A percentile compares a stretch with the other conserved stretches of the same genome.
These are phyloP conservation scores for Camptogramma bilineatum DNA, from an alignment of 2,888 invertebrate species.

Conservation along the genomic window DNA sequence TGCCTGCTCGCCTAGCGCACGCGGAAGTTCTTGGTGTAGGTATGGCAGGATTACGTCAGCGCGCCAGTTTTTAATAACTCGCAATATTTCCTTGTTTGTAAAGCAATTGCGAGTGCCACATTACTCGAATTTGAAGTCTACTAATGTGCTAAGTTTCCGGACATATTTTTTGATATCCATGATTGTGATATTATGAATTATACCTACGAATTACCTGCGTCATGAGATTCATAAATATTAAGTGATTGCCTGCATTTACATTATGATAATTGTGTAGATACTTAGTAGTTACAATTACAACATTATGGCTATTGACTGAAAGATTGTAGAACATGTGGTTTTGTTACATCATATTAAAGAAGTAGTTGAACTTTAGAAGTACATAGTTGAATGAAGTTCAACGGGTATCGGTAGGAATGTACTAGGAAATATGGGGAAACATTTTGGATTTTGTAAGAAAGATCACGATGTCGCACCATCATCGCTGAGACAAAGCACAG, in stretches of 20 bases:
- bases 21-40: constrained; percentile 76
- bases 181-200: constrained; percentile 25
- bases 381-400: constrained; percentile 12
- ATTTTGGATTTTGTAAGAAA: constrained; percentile 26
- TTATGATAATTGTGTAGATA: constrained; percentile 27
- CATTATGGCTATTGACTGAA: constrained; percentile 4
- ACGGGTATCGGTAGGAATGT: constrained; percentile 1
- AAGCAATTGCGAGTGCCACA: constrained; percentile 59
- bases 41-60: constrained; percentile 78
- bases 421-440: constrained; percentile 7
- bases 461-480: constrained; percentile 56
- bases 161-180: constrained; percentile 21
- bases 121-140: constrained; percentile 52
- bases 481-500: constrained; percentile 74
- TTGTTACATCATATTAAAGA: constrained; percentile 15
- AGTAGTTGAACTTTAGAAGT: too few species aligned
- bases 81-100: constrained; percentile 80
- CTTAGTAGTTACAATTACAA: constrained; percentile 11
- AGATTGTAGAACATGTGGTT: constrained; percentile 12
- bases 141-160: constrained; percentile 44
- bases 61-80: constrained; percentile 82
- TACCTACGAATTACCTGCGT: constrained; percentile 32
- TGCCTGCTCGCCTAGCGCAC: constrained; percentile 70
- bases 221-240: constrained; percentile 33
- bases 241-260: constrained; percentile 30